Base-by-base conservation (phyloP, 1,140 invertebrate species). In the Drosophila sturtevanti region DNA sequence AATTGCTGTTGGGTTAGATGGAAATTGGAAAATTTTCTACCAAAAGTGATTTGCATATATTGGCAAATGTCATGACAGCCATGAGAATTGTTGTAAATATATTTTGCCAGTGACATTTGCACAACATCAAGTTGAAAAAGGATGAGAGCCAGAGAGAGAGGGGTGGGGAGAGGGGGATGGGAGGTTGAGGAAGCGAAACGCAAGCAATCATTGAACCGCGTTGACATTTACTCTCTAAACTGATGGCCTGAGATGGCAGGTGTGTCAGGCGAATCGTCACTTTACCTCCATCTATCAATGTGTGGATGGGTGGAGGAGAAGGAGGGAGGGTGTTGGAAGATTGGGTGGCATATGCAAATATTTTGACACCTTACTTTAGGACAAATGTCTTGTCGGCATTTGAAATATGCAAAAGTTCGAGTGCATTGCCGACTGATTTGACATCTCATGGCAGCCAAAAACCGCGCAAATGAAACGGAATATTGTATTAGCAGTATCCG, bases 361-460 rank as follows among this genome's bases (percentile, higher is more conserved):
- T 85, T 81, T 89, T 85, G 85, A 89, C 80, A 89, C 74, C 82
- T 87, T 77, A 70, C 75, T 81, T 81, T 65, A 68, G 68, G 59
- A 48, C 41, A 52, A 68, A 82, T 62, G 63, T 79, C 56, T 60
- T 81, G 68, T 56, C 24, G 78, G 52, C 73, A 21, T 56, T 79
- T 81, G 62, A 74, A 81, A 81, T 81, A 77, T 81, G 58, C 74
- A 76, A 68, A 68, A 56, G 37, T 38, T 41, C 51, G 62, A 56
- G 16, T 63, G 68, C 34, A 64, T 54, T 27, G 52, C 58, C 14
- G 34, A 37, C 54, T 68, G 24, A 58, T 62, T 34, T 41, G 16
- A 59, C 63, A 35, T 67, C 14, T 31, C 62, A 52, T 77, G 54
- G 54, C 66, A 70, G 56, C 48, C 60, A 70, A 77, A 77, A 77